These are phyloP conservation scores for Drosophila subquinaria DNA, from an alignment of 2,888 invertebrate species.

Conservation along the genomic window DNA sequence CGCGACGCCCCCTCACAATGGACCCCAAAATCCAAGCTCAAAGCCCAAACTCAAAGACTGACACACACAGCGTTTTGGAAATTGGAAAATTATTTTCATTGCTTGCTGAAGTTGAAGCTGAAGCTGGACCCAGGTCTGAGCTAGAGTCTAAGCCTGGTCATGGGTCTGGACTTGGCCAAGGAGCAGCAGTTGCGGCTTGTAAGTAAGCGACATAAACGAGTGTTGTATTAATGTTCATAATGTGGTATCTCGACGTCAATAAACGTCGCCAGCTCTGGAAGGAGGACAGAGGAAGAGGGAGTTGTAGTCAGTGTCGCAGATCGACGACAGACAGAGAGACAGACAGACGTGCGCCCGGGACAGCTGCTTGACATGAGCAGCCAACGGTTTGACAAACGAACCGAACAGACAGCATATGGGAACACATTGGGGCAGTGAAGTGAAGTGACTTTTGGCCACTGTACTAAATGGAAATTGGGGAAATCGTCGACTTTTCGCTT, in stretches of 20 bases:
- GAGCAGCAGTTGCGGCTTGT: conserved; percentile 71
- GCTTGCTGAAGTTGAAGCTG: conserved; percentile 28
- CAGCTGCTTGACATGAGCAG: conserved; percentile 73
- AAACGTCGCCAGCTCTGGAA: conserved; percentile 79
- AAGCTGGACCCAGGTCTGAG: conserved; percentile 14
- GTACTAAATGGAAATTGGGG: conserved; percentile 27
- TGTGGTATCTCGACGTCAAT: conserved; percentile 85
- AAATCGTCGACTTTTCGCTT: conserved; percentile 8
- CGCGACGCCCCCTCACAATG: conserved; percentile 71
- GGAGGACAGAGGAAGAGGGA: neutral
- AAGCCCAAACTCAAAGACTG: conserved; percentile 26
- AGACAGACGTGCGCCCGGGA: conserved; percentile 43
- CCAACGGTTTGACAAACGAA: conserved; percentile 50
- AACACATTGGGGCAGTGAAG: neutral
- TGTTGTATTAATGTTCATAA: conserved; percentile 85
- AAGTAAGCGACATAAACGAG: conserved; percentile 85
- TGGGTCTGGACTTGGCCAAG: conserved; percentile 19
- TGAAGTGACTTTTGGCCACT: conserved; percentile 39
- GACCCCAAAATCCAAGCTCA: conserved; percentile 29
- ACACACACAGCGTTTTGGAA: conserved; percentile 79
- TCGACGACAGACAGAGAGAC: conserved; percentile 54
- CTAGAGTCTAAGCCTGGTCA: conserved; percentile 21
- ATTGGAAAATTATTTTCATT: conserved; percentile 81
- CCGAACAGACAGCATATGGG: conserved; percentile 25
- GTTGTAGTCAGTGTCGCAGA: conserved; percentile 43